phyloP scores from a whole-genome alignment of 64 coral and sea anemone species.

The Montipora foliosa region DNA sequence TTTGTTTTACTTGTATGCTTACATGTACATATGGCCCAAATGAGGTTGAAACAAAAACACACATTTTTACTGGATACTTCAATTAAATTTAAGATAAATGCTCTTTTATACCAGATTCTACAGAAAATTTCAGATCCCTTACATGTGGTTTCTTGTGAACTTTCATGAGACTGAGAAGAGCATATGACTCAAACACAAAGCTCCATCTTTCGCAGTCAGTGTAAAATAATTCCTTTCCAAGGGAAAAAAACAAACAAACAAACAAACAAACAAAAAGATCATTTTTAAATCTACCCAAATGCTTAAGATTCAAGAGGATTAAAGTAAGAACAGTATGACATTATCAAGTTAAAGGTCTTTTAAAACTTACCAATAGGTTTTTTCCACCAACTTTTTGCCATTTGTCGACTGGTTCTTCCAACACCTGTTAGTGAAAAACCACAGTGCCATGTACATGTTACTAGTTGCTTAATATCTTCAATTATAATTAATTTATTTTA shows the following conservation, averaged over 20 bases:
- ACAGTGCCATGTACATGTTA: background rate
- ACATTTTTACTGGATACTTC: too few relatives aligned
- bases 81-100: too few relatives aligned
- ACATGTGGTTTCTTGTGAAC: constrained; percentile 90
- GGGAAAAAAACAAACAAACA: constrained; percentile 11
- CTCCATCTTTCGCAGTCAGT: constrained; percentile 86
- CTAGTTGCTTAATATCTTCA: too few relatives aligned
- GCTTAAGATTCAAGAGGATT: background rate
- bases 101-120: background rate
- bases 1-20: too few relatives aligned
- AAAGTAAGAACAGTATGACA: background rate
- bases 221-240: constrained; percentile 87
- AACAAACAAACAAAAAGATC: background rate
- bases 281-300: background rate
- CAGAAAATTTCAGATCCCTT: background rate
- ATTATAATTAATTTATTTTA: too few relatives aligned
- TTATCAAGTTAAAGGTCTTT: constrained; percentile 65
- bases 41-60: too few relatives aligned
- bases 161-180: constrained; percentile 88
- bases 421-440: constrained; percentile 36
- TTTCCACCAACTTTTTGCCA: constrained; percentile 91
- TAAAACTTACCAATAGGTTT: constrained; percentile 77
- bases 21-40: too few relatives aligned
- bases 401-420: constrained; percentile 90
- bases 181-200: constrained; percentile 91